phyloP scores from a whole-genome alignment of 1,140 invertebrate species.

The Bacillus rossius region DNA sequence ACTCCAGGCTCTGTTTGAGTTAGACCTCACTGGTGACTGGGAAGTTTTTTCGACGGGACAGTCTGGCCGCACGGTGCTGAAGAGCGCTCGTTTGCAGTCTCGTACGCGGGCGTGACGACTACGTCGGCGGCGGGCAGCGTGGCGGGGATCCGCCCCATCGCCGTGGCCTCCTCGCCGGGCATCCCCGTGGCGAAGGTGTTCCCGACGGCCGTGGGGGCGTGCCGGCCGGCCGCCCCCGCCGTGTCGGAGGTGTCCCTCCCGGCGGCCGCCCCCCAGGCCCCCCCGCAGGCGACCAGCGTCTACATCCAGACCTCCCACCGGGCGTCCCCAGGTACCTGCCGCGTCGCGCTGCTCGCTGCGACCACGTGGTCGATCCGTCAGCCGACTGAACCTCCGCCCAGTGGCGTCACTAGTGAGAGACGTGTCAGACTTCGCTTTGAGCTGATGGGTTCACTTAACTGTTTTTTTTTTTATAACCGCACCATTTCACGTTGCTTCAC shows the following conservation, averaged over 20 bases:
- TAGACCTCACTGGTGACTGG: too few species aligned
- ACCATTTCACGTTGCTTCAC: background rate
- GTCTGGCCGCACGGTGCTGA: too few species aligned
- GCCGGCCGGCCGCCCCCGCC: background rate
- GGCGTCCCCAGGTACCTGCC: slow-evolving; percentile 5
- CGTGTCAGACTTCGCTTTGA: background rate
- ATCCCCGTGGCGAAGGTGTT: slow-evolving; percentile 4
- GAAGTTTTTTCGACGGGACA: too few species aligned
- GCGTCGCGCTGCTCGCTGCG: too few species aligned
- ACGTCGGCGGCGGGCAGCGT: background rate
- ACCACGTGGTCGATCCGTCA: too few species aligned
- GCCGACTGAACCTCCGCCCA: background rate
- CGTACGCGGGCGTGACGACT: background rate
- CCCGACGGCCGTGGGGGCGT: background rate
- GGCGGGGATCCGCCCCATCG: background rate
- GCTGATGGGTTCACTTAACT: background rate
- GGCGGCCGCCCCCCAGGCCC: background rate
- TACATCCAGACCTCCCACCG: slow-evolving; percentile 12
- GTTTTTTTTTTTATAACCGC: background rate
- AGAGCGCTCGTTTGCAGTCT: background rate
- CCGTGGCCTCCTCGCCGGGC: background rate
- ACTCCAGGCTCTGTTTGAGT: too few species aligned
- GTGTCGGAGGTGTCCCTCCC: slow-evolving; percentile 7
- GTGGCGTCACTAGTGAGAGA: background rate
- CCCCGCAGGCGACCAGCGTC: background rate